Evolutionary conservation across 92 coral and sea anemone genomes (phyloP).

Genomic region (Palythoa heliodiscus): DNA sequence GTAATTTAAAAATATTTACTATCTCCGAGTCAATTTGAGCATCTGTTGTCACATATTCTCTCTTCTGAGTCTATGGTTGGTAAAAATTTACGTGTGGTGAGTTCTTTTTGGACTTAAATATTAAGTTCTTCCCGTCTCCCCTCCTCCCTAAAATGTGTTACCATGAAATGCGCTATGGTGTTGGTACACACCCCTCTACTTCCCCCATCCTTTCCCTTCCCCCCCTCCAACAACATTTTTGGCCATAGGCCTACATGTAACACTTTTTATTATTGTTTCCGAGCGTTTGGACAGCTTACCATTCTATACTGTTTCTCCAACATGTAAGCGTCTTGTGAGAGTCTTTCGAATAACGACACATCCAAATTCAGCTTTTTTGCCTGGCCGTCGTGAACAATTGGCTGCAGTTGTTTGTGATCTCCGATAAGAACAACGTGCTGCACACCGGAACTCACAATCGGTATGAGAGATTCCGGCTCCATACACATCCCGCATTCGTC

Average conservation of each 20-base stretch:
- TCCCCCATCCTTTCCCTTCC: too few species aligned
- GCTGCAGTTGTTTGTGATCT: constrained; percentile 77
- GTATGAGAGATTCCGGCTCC: constrained; percentile 74
- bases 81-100: too few species aligned
- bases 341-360: constrained; percentile 72
- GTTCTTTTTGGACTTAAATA: too few species aligned
- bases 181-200: too few species aligned
- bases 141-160: too few species aligned
- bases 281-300: constrained; percentile 38
- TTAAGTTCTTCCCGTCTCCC: too few species aligned
- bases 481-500: constrained; percentile 80
- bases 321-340: constrained; percentile 54
- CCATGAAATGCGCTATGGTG: too few species aligned
- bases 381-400: constrained; percentile 50
- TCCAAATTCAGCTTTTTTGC: constrained; percentile 59
- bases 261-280: not conserved
- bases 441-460: constrained; percentile 57
- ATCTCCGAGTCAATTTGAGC: too few species aligned
- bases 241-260: not conserved
- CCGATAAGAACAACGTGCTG: constrained; percentile 70
- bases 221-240: too few species aligned
- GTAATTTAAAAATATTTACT: too few species aligned
- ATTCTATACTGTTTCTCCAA: constrained; percentile 72
- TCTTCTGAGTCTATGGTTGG: not conserved
- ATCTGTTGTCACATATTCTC: too few species aligned